Percentiles rank a stretch among this genome's conserved stretches.
Evolutionary conservation across 2,113 vertebrate genomes (phyloP).

Genomic region (Illadopsis cleaveri): DNA sequence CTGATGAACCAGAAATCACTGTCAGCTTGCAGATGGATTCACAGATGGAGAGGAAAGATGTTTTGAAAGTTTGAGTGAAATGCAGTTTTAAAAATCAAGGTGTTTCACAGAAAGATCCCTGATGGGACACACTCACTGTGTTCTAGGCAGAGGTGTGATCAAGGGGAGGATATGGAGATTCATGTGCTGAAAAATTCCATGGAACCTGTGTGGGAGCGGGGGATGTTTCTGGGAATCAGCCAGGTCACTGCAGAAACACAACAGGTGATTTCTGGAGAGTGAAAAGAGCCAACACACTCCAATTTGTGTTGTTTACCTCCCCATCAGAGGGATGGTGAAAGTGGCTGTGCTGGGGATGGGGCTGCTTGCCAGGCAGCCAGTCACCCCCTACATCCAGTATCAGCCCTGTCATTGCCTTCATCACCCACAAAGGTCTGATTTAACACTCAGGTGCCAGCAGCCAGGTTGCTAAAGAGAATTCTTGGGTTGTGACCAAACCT

Average conservation of each 20-base stretch:
- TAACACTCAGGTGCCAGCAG: background rate
- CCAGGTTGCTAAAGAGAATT: background rate
- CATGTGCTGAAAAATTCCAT: background rate
- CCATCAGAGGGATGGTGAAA: background rate
- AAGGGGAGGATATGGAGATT: background rate
- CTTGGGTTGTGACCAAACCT: background rate
- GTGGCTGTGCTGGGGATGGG: background rate
- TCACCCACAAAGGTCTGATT: background rate
- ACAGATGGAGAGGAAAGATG: background rate
- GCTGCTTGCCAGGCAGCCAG: background rate
- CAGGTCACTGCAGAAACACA: fast-evolving
- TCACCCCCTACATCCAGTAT: background rate
- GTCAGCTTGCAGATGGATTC: background rate
- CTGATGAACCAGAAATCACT: background rate
- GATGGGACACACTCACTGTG: background rate
- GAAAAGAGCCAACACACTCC: background rate
- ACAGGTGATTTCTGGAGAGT: background rate
- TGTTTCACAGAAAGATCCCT: background rate
- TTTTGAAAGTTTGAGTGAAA: background rate
- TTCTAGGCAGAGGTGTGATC: background rate
- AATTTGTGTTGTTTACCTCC: background rate
- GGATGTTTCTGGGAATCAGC: background rate
- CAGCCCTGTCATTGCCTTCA: background rate
- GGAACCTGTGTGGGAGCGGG: fast-evolving
- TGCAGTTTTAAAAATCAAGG: background rate